Base-by-base conservation (phyloP, 2,797 vertebrate species). In the Halcyon chelicuti region DNA sequence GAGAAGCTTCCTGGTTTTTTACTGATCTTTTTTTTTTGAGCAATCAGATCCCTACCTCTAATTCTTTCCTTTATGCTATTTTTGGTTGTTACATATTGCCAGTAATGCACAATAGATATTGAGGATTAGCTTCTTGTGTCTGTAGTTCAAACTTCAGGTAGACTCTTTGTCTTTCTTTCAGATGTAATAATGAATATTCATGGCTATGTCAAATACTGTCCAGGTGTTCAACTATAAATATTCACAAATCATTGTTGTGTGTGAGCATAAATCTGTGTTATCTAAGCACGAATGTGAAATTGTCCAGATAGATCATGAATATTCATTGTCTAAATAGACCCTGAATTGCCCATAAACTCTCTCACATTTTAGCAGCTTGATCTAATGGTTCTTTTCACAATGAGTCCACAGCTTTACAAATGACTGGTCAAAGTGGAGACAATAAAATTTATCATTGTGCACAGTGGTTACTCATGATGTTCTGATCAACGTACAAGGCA, bases 171-270 rank as follows among this genome's bases (percentile, higher is more conserved):
- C 54, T 65, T 88, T 82, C 44, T 52, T 95, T 86, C 71, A 85
- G 65, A 92, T 51, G 8, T 83, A 88, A 82, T 86, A 40, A 93
- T 94, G 83, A 94, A 92, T 93, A 96, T 93, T 96, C 75, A 87
- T 0, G 0, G 12, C 9, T 86, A 28, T 93, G 77, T 84, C 87
- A 91, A 92, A 96, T 70, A 67, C 68, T 93, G 75, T 90, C 96
- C 97, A 96, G 95, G 95, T 96, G 95, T 86, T 96, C 6, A 3
- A 33, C 75, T 75, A 96, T 97, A 94, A 97, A 95, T 97, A 97
- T 96, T 97, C 94, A 94, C 78, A 97, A 95, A 87, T 83, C 89
- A 88, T 88, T 96, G 92, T 94, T 97, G 84, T 94, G 83, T 96
- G 68, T 40, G 60, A 83, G 76, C 86, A 91, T 96, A 96, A 94